Evolutionary conservation across 2,113 vertebrate species (phyloP).

Genomic region (Dinomys branickii): DNA sequence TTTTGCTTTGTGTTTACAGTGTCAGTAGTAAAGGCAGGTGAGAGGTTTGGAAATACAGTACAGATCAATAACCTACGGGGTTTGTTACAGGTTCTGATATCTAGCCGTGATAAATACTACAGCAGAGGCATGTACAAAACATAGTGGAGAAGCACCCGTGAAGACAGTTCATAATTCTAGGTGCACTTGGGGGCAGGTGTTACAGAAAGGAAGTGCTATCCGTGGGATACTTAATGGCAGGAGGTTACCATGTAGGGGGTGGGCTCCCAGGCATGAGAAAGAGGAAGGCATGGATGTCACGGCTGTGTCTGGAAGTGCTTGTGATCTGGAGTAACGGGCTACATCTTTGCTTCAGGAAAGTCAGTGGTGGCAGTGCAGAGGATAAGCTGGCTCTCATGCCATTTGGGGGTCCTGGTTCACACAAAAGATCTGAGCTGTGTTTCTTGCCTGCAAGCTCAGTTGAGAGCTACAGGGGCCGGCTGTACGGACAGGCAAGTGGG

Average conservation of each 20-base stretch:
- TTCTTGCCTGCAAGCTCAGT: not conserved
- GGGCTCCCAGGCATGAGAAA: not conserved
- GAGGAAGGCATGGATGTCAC: not conserved
- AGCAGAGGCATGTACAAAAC: not conserved
- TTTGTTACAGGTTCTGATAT: not conserved
- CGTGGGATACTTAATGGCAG: not conserved
- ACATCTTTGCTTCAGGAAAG: not conserved
- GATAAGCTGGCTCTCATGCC: not conserved
- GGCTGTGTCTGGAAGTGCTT: too few relatives aligned
- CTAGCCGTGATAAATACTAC: not conserved
- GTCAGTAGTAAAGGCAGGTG: not conserved
- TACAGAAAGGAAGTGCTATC: not conserved
- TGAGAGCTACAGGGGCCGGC: not conserved
- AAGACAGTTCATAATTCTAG: not conserved
- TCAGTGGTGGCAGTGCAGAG: not conserved
- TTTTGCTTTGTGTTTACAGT: conserved; percentile 21
- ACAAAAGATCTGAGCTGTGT: not conserved
- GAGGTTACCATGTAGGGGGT: not conserved
- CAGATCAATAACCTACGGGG: not conserved
- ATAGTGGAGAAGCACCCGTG: not conserved
- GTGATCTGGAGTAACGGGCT: not conserved
- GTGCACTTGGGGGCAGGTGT: not conserved
- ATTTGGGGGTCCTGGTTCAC: not conserved
- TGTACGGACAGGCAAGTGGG: rapidly evolving
- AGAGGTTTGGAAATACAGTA: conserved; percentile 1